Evolutionary conservation across 2,113 vertebrate species (phyloP).

Genomic region (Tachysurus fulvidraco): DNA sequence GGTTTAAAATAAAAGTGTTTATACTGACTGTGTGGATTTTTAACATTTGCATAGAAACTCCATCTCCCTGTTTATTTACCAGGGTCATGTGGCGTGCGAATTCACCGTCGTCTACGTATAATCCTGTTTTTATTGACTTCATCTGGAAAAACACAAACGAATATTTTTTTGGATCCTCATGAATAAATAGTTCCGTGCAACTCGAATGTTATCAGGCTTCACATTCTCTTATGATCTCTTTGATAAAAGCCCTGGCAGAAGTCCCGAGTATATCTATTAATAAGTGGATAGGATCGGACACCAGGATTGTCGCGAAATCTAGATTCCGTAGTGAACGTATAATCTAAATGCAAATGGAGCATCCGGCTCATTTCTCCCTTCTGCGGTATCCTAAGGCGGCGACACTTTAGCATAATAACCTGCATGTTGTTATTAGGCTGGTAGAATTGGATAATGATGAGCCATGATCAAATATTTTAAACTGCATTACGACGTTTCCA

Average conservation of each 20-base stretch:
- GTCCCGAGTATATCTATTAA: constrained; percentile 43
- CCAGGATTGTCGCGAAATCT: constrained; percentile 14
- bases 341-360: constrained; percentile 72
- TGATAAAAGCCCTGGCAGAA: constrained; percentile 32
- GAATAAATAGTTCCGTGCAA: constrained; percentile 16
- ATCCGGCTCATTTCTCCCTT: constrained; percentile 52
- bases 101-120: constrained; percentile 6
- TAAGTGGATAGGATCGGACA: constrained; percentile 25
- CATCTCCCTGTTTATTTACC: constrained; percentile 19
- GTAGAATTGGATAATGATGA: constrained; percentile 48
- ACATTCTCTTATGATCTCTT: constrained; percentile 26
- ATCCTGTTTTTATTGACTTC: constrained; percentile 38
- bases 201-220: constrained; percentile 20
- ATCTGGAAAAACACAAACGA: background rate
- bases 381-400: constrained; percentile 55
- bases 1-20: constrained; percentile 17
- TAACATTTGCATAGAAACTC: background rate
- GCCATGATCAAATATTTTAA: constrained; percentile 53
- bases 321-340: constrained; percentile 48
- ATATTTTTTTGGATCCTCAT: constrained; percentile 24
- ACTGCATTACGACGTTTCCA: constrained; percentile 43
- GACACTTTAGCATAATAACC: constrained; percentile 58
- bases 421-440: constrained; percentile 53
- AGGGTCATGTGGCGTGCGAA: constrained; percentile 8
- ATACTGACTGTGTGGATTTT: background rate